These are phyloP conservation scores for Cistogaster globosa DNA, from an alignment of 2,888 invertebrate species.

Conservation along the genomic window DNA sequence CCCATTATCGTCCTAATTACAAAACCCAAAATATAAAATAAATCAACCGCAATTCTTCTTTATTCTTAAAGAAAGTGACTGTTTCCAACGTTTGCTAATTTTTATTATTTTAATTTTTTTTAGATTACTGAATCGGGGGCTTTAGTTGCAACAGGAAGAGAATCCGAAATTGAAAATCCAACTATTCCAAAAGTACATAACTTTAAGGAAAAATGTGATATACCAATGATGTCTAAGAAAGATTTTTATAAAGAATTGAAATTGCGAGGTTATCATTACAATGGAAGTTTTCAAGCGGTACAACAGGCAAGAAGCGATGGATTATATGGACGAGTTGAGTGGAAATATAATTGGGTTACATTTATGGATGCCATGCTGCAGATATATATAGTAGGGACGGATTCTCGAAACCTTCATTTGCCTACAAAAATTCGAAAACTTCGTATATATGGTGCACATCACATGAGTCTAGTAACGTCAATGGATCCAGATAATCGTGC, in stretches of 20 bases:
- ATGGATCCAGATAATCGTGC: slow-evolving; percentile 78
- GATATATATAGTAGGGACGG: slow-evolving; percentile 88
- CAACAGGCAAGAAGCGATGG: slow-evolving; percentile 80
- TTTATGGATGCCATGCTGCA: slow-evolving; percentile 96
- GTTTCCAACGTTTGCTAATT: too few relatives aligned
- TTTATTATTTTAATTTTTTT: slow-evolving; percentile 32
- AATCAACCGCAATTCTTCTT: too few relatives aligned
- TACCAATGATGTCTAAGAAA: slow-evolving; percentile 84
- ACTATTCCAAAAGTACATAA: slow-evolving; percentile 67
- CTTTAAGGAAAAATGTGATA: slow-evolving; percentile 73
- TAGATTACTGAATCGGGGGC: slow-evolving; percentile 88
- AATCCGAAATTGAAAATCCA: slow-evolving; percentile 83
- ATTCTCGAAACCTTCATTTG: slow-evolving; percentile 88
- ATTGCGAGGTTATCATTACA: slow-evolving; percentile 88
- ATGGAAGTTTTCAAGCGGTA: slow-evolving; percentile 79
- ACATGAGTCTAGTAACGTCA: slow-evolving; percentile 84
- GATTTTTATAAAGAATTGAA: slow-evolving; percentile 89
- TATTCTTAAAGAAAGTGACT: too few relatives aligned
- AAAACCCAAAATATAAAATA: too few relatives aligned
- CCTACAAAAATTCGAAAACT: slow-evolving; percentile 90
- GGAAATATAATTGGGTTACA: slow-evolving; percentile 93
- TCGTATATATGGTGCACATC: slow-evolving; percentile 87
- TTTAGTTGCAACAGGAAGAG: slow-evolving; percentile 88
- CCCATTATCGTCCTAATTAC: too few relatives aligned
- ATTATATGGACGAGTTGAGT: slow-evolving; percentile 83